Base-by-base conservation (phyloP, 2,113 vertebrate species). In the Cacatua alba region DNA sequence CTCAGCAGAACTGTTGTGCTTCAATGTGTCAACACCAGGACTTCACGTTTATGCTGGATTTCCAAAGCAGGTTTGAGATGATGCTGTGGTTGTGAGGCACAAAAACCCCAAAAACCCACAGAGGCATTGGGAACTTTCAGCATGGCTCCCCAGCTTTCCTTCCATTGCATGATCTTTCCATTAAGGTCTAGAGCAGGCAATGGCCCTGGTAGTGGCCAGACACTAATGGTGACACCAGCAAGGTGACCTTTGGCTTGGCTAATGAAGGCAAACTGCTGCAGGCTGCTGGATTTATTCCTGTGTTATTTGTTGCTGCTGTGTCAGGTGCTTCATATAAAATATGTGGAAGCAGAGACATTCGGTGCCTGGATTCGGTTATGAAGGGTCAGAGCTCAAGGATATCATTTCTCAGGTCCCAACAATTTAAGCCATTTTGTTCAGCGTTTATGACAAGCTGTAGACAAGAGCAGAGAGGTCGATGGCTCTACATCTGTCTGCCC, bases 311-410 rank as follows among this genome's bases (percentile, higher is more conserved):
- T 80, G 75, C 92, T 96, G 92, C 82, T 94, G 71, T 69, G 86
- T 96, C 95, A 97, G 94, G 90, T 76, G 60, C 91, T 88, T 78
- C 72, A 18, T 70, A 46, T 57, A 55, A 95, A 92, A 88, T 72
- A 76, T 2, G 35, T 92, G 86, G 53, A 88, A 85, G 79, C 28
- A 78, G 94, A 94, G 82, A 79, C 81, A 55, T 20, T 26, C 65
- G 13, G 20, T 51, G 28, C 92, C 96, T 97, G 95, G 97, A 93
- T 82, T 78, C 2, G 3, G 88, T 95, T 95, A 96, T 84, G 78
- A 74, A 94, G 89, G 97, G 96, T 95, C 97, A 93, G 92, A 95
- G 94, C 95, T 97, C 96, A 95, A 78, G 86, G 75, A 70, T 67
- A 83, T 69, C 14, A 63, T 92, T 97, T 97, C 95, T 95, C 95